These are phyloP conservation scores for Coenobita brevimanus DNA, from an alignment of 1,140 invertebrate species.

Conservation along the genomic window DNA sequence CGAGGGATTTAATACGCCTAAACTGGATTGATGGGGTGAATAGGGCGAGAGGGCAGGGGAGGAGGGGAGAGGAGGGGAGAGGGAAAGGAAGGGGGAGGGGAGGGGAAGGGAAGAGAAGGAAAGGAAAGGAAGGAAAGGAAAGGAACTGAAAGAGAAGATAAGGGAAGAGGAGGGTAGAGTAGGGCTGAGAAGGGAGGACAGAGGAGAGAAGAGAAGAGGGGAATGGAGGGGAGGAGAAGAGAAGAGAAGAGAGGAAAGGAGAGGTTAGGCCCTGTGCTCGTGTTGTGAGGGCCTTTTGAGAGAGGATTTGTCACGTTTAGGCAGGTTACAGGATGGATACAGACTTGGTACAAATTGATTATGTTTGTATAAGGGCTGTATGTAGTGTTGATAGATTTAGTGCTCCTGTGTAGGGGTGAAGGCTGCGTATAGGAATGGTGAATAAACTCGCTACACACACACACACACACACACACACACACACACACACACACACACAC, in stretches of 20 bases:
- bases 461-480: too few relatives aligned
- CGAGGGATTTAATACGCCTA: too few relatives aligned
- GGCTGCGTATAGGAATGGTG: too few relatives aligned
- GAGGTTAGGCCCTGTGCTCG: neutral
- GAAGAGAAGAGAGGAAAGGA: neutral
- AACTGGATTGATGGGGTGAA: neutral
- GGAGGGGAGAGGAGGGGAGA: neutral
- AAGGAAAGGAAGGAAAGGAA: neutral
- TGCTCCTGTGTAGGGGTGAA: too few relatives aligned
- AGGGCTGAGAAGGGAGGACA: neutral
- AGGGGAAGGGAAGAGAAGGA: neutral
- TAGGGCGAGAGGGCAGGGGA: conserved; percentile 9
- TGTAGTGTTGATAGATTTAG: neutral
- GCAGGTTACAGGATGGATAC: too few relatives aligned
- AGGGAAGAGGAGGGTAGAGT: neutral
- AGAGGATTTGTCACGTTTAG: neutral
- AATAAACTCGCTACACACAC: too few relatives aligned
- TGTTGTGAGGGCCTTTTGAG: neutral
- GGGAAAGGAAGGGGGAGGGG: conserved; percentile 3
- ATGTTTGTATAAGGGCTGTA: too few relatives aligned
- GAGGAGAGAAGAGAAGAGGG: conserved; percentile 14
- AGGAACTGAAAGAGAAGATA: neutral
- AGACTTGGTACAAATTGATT: too few relatives aligned
- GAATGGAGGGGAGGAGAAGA: neutral
- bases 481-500: too few relatives aligned